These are phyloP conservation scores for Idaea aversata DNA, from an alignment of 2,888 invertebrate genomes.

Conservation along the genomic window DNA sequence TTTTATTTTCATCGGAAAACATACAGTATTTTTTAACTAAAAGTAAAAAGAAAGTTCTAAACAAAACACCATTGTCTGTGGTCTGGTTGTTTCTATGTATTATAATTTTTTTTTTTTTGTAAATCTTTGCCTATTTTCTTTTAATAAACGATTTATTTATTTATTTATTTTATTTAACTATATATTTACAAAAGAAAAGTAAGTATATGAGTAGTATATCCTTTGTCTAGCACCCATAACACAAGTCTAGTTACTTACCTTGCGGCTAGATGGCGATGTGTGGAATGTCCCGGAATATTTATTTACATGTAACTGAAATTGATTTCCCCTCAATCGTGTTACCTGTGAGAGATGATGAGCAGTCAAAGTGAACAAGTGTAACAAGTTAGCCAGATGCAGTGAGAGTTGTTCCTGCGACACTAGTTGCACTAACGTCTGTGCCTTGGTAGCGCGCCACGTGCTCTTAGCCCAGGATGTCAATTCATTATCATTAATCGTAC, in stretches of 20 bases:
- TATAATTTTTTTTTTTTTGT: too few species aligned
- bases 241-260: too few species aligned
- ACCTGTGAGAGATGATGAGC: not conserved
- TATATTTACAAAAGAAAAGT: not conserved
- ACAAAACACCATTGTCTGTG: not conserved
- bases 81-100: too few species aligned
- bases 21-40: not conserved
- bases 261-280: not conserved
- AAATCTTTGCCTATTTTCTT: too few species aligned
- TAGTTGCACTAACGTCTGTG: not conserved
- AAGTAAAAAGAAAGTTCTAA: not conserved
- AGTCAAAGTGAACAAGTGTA: not conserved
- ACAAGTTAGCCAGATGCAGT: not conserved
- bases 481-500: slow-evolving; percentile 34
- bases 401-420: not conserved
- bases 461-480: slow-evolving; percentile 42
- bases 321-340: not conserved
- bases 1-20: not conserved
- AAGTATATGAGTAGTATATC: too few species aligned
- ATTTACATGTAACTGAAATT: too few species aligned
- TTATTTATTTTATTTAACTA: too few species aligned
- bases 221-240: too few species aligned
- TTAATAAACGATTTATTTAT: too few species aligned
- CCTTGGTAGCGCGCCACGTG: slow-evolving; percentile 26
- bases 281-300: not conserved